Evolutionary conservation across 1,140 invertebrate genomes (phyloP).

Genomic region (Stratiolaelaps scimitus): DNA sequence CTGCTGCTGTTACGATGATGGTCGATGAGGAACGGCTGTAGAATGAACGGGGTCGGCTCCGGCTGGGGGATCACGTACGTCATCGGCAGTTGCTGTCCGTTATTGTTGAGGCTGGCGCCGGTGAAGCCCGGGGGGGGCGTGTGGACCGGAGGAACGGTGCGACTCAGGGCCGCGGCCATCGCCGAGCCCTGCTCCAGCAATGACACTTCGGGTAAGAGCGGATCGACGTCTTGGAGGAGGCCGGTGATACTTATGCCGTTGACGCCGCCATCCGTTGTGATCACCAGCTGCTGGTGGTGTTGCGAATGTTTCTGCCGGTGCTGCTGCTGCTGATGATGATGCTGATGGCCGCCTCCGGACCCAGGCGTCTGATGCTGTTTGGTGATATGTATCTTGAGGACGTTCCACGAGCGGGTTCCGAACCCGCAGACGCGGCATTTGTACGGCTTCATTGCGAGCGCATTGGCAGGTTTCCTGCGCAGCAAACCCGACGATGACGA

Average conservation of each 20-base stretch:
- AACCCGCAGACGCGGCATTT: constrained; percentile 56
- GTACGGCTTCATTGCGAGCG: constrained; percentile 35
- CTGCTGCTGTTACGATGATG: constrained; percentile 42
- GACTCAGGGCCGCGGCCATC: constrained; percentile 16
- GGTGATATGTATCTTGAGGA: constrained; percentile 53
- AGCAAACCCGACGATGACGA: background rate
- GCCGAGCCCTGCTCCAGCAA: constrained; percentile 30
- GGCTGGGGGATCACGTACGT: constrained; percentile 40
- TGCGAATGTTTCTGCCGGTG: constrained; percentile 36
- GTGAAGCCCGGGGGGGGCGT: constrained; percentile 25
- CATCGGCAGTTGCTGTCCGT: constrained; percentile 36
- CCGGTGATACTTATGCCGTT: constrained; percentile 33
- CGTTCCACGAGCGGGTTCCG: constrained; percentile 49
- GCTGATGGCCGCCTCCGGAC: background rate
- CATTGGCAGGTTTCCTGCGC: constrained; percentile 30
- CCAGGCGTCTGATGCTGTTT: constrained; percentile 32
- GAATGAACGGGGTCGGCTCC: constrained; percentile 46
- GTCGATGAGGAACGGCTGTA: constrained; percentile 73
- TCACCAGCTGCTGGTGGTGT: constrained; percentile 37
- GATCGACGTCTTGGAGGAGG: constrained; percentile 35
- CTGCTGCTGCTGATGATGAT: constrained; percentile 29
- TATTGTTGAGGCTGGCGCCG: constrained; percentile 28
- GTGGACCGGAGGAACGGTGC: constrained; percentile 18
- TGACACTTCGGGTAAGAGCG: constrained; percentile 33
- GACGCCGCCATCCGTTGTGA: constrained; percentile 36